Base-by-base conservation (phyloP, 2,113 vertebrate species). In the Eretmodus cyanostictus region DNA sequence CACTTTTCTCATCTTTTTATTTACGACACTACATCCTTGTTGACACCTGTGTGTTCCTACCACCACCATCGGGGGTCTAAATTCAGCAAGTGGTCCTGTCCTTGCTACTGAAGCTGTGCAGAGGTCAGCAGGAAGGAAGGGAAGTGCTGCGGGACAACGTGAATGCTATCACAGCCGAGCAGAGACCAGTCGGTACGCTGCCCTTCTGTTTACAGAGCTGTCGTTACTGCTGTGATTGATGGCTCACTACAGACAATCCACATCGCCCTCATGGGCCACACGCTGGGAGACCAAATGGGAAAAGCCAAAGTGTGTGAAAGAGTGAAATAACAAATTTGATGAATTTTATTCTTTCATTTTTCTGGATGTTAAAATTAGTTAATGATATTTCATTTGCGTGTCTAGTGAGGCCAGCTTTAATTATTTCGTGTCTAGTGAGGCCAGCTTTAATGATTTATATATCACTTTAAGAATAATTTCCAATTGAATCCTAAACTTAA, bases 111-210 rank as follows among this genome's bases (percentile, higher is more conserved):
- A 87, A 88, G 57, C 82, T 80, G 84, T 27, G 89, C 86, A 66
- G 89, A 87, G 92, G 91, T 92, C 91, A 91, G 82, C 92, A 91
- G 95, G 95, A 95, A 95, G 93, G 88, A 93, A 83, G 31, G 90
- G 83, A 92, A 93, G 90, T 90, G 89, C 86, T 27, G 84, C 79
- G 38, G 87, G 82, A 76, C 85, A 31, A 78, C 12, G 90, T 91
- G 91, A 92, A 95, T 91, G 91, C 93, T 95, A 95, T 95, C 94
- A 36, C 80, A 19, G 82, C 68, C 9, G 12, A 90, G 90, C 95
- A 95, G 93, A 87, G 71, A 80, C 51, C 55, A 47, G 87, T 49
- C 12, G 42, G 82, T 82, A 53, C 83, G 47, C 91, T 63, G 91
- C 82, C 86, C 90, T 80, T 92, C 88, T 91, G 86, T 93, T 94